Percentiles rank a stretch among this genome's conserved stretches.
Conservation (phyloP, 2,113 vertebrate genomes). For the Sus scrofa region T2T-Sscrofa CM000824.6:177308001-177308500, state of each 20-base stretch:
- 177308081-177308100: background rate
- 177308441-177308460: no score
- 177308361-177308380: no score
- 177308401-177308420: no score
- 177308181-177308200: background rate
- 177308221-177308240: background rate
- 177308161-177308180: background rate
- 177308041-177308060: background rate
- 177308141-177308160: background rate
- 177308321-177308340: background rate
- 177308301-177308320: background rate
- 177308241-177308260: background rate
- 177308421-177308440: no score
- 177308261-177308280: background rate
- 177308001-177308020: background rate
- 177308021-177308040: background rate
- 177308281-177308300: background rate
- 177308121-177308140: background rate
- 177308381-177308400: no score
- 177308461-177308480: no score
- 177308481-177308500: no score
- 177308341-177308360: background rate
- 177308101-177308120: background rate
- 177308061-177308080: background rate
- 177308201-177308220: conserved; percentile 26